A percentile compares a stretch with the other conserved stretches of the same genome.
Evolutionary conservation across 2,888 invertebrate species (phyloP).

Genomic region (Tetramorium bicarinatum): DNA sequence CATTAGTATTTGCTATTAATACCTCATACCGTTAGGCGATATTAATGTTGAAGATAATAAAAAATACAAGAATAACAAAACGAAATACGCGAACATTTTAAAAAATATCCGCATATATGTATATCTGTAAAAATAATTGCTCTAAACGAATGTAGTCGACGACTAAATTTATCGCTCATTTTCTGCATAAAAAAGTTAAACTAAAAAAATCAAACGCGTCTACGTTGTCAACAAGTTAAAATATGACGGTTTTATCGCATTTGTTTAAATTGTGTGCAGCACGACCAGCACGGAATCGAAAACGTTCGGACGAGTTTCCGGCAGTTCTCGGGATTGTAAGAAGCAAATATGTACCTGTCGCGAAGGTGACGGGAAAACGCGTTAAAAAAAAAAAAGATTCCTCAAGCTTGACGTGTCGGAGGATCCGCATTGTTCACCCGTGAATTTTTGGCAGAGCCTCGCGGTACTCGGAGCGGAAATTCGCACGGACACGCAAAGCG

Average conservation of each 20-base stretch:
- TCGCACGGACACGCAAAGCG: constrained; percentile 13
- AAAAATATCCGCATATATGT: background rate
- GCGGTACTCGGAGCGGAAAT: background rate
- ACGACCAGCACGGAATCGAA: constrained; percentile 1
- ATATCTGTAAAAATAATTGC: background rate
- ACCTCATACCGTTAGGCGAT: background rate
- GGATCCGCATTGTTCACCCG: background rate
- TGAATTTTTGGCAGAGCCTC: constrained; percentile 31
- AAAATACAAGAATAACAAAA: background rate
- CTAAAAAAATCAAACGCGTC: background rate
- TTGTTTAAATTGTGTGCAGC: constrained; percentile 28
- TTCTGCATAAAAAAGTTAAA: background rate
- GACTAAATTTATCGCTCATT: background rate
- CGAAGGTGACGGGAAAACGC: background rate
- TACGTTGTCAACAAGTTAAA: background rate
- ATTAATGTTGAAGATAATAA: background rate
- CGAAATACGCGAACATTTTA: background rate
- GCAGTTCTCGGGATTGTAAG: background rate
- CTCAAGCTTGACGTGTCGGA: background rate
- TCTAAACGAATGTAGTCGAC: background rate
- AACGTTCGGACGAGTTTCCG: background rate
- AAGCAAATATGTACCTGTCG: constrained; percentile 56
- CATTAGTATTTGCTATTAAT: background rate
- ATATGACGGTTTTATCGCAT: background rate
- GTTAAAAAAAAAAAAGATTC: background rate